Evolutionary conservation across 2,113 vertebrate species (phyloP).

Genomic region (Dasyurus viverrinus): DNA sequence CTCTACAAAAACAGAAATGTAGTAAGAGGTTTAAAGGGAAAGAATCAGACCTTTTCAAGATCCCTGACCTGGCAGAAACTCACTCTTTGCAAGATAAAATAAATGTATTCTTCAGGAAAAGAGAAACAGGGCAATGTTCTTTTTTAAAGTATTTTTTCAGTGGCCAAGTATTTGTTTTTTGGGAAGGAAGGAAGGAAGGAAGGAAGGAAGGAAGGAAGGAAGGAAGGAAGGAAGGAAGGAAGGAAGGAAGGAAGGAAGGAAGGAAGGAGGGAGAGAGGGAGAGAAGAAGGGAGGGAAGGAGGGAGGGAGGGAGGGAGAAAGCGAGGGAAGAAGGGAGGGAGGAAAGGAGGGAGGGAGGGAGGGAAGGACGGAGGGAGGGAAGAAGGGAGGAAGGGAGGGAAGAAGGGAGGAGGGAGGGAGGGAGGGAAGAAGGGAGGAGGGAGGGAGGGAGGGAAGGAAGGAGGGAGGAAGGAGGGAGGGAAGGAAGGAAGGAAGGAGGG

Average conservation of each 20-base stretch:
- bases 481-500: too few species aligned
- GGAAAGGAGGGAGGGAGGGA: background rate
- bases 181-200: too few species aligned
- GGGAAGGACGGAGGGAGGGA: background rate
- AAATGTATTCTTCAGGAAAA: slow-evolving; percentile 36
- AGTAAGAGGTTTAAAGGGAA: slow-evolving; percentile 54
- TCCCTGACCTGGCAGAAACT: background rate
- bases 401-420: too few species aligned
- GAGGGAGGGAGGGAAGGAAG: too few species aligned
- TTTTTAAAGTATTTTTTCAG: background rate
- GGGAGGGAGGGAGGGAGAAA: too few species aligned
- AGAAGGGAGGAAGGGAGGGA: too few species aligned
- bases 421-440: too few species aligned
- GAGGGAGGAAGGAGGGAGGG: too few species aligned
- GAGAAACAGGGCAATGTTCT: slow-evolving; percentile 27
- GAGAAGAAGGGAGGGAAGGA: too few species aligned
- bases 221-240: background rate
- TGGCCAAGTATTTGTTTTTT: background rate
- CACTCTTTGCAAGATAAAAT: slow-evolving; percentile 9
- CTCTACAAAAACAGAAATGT: slow-evolving; percentile 54
- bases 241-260: background rate
- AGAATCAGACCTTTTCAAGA: slow-evolving; percentile 13
- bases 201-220: too few species aligned
- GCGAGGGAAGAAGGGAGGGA: background rate
- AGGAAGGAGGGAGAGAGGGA: too few species aligned